Evolutionary conservation across 2,888 invertebrate genomes (phyloP).

Genomic region (Podabrus alpinus): DNA sequence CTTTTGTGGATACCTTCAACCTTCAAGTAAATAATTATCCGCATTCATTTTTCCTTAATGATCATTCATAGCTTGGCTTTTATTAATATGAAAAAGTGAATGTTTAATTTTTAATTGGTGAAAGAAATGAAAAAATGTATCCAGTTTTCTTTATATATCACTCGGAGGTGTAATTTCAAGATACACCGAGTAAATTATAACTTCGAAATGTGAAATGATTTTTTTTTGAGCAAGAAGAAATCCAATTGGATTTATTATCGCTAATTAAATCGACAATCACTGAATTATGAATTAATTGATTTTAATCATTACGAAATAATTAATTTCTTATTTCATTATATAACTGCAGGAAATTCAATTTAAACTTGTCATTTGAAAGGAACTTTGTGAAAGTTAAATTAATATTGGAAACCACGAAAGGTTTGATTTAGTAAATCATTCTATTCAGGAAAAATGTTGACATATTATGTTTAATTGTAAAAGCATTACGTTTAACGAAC

Average conservation of each 20-base stretch:
- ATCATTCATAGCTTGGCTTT: background rate
- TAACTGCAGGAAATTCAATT: background rate
- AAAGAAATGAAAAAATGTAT: background rate
- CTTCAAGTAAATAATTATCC: background rate
- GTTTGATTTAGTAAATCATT: background rate
- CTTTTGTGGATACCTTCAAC: background rate
- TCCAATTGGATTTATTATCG: background rate
- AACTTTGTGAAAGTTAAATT: background rate
- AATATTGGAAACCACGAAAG: background rate
- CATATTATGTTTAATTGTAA: background rate
- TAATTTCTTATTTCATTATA: background rate
- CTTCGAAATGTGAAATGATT: background rate
- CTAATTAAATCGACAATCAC: background rate
- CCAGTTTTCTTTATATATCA: background rate
- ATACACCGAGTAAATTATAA: background rate
- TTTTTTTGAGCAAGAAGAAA: background rate
- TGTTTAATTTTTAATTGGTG: background rate
- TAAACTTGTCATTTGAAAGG: background rate
- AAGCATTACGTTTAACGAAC: background rate
- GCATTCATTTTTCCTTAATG: background rate
- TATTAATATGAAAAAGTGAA: background rate
- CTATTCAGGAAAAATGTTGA: background rate
- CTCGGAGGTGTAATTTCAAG: background rate
- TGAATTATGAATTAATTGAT: background rate
- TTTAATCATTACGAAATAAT: background rate